Base-by-base conservation (phyloP, 2,888 invertebrate genomes). In the Pristionchus entomophagus region DNA sequence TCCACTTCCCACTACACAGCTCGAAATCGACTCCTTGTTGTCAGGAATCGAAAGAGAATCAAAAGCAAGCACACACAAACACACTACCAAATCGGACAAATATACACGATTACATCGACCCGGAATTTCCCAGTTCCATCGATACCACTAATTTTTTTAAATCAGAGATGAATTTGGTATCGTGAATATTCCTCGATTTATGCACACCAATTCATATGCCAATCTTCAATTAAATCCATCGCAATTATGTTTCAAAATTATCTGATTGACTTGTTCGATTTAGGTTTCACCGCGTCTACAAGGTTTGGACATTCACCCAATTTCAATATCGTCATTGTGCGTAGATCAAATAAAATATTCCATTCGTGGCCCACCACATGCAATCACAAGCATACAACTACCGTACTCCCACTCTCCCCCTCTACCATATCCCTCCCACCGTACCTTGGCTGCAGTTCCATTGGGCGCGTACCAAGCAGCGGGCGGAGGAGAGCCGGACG, bases 381-480 rank as follows among this genome's bases (percentile, higher is more conserved):
- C 3, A 51, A 51, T 51, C 51, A 19, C 14, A 1, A 17, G 22
- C 12, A 51, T 22, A 51, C 51, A 51, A 51, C 51, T 3, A 51
- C 12, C 51, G 2, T 17, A 51, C 6, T 3, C 0, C n/a, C 51
- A 26, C 56, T 56, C 19, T 26, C 1, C 26, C n/a, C 10, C 38
- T 6, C 41, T 77, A 77, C n/a, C 10, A 22, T 77, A 77, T 14
- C 22, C 41, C 22, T 10, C 41, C 73, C 6, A 80, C 83, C 83
- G 62, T 65, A 84, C 83, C 83, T 84, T 84, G 83, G 35, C 65
- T 10, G 51, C 65, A 22, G 38, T 56, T 35, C 45, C 45, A 17
- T 86, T 45, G 62, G 89, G 89, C 26, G 88, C 88, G 87, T 89
- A 89, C 89, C 89, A 89, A 2, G 87, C 88, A 32, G 87, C 87